Percentiles rank a stretch among this genome's conserved stretches.
phyloP scores from a whole-genome alignment of 2,888 invertebrate species.

The Dromius quadrimaculatus region DNA sequence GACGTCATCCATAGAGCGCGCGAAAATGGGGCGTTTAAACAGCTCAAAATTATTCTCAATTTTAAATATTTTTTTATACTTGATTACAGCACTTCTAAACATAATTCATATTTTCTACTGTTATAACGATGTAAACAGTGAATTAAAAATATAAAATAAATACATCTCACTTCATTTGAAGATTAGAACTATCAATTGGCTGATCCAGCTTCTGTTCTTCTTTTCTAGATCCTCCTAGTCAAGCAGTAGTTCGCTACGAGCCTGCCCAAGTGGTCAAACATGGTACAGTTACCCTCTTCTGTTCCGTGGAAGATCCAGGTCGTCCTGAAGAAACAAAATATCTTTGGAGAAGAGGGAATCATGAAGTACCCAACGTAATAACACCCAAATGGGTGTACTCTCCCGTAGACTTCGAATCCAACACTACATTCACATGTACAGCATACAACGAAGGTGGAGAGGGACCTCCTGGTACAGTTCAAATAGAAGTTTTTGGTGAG shows the following conservation, averaged over 20 bases:
- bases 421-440: slow-evolving; percentile 90
- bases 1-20: too few species aligned
- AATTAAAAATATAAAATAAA: too few species aligned
- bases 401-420: slow-evolving; percentile 85
- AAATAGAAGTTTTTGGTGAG: slow-evolving; percentile 79
- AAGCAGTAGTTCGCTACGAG: slow-evolving; percentile 80
- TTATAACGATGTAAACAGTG: too few species aligned
- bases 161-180: too few species aligned
- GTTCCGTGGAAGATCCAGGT: slow-evolving; percentile 86
- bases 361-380: slow-evolving; percentile 80
- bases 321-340: slow-evolving; percentile 81
- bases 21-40: too few species aligned
- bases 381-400: slow-evolving; percentile 83
- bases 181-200: too few species aligned
- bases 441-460: slow-evolving; percentile 89
- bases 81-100: too few species aligned
- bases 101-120: too few species aligned
- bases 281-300: slow-evolving; percentile 83
- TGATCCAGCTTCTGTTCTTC: too few species aligned
- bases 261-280: slow-evolving; percentile 86
- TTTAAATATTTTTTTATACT: too few species aligned
- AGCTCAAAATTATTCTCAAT: too few species aligned
- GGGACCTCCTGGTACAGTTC: slow-evolving; percentile 76
- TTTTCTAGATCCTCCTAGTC: slow-evolving; percentile 83
- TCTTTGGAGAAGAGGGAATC: slow-evolving; percentile 85